A percentile compares a stretch with the other conserved stretches of the same genome.
These are phyloP conservation scores for Antechinus flavipes DNA, from an alignment of 2,113 vertebrate genomes.

Conservation along the genomic window DNA sequence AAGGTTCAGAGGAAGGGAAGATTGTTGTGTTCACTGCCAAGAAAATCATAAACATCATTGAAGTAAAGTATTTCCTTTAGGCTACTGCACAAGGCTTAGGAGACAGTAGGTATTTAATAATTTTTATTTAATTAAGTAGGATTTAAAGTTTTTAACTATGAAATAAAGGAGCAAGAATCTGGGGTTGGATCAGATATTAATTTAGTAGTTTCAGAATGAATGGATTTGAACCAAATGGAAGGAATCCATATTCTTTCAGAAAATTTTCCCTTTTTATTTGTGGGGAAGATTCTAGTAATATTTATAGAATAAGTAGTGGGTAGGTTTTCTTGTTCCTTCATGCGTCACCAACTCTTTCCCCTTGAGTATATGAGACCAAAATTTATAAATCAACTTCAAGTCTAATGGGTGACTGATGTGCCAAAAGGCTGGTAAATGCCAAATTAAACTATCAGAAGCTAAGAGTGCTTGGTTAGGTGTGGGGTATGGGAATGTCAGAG, in stretches of 20 bases:
- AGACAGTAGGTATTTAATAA: not conserved
- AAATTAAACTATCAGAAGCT: constrained; percentile 5
- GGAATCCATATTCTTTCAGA: not conserved
- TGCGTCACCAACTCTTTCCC: not conserved
- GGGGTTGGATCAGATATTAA: not conserved
- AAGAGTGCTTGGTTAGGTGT: not conserved
- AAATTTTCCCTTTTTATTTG: not conserved
- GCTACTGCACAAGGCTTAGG: not conserved
- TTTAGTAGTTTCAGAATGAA: not conserved
- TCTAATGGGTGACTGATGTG: not conserved
- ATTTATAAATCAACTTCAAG: not conserved
- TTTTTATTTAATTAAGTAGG: not conserved
- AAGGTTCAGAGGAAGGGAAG: not conserved
- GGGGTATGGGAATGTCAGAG: not conserved
- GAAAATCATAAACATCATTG: not conserved
- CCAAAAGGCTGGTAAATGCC: not conserved
- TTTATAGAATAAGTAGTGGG: not conserved
- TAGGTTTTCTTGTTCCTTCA: not conserved
- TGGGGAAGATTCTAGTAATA: not conserved
- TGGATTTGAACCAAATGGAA: not conserved
- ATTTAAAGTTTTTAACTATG: not conserved
- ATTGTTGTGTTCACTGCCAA: not conserved
- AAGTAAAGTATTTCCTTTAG: not conserved
- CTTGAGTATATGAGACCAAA: not conserved
- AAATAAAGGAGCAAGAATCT: not conserved